A percentile compares a stretch with the other conserved stretches of the same genome.
Evolutionary conservation across 2,113 vertebrate genomes (phyloP).

Genomic region (Hassar affinis): DNA sequence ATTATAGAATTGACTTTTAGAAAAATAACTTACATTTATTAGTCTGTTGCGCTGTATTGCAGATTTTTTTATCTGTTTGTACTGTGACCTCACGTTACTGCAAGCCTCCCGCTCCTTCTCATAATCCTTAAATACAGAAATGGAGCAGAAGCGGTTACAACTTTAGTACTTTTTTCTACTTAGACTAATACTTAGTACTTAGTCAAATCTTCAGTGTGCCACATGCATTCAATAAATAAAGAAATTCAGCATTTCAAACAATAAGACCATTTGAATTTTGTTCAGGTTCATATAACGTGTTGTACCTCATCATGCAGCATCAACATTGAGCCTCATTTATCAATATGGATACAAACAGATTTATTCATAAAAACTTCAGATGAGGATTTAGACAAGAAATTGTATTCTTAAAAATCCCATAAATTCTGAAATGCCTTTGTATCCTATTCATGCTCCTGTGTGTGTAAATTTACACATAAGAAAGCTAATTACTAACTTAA

Average conservation of each 20-base stretch:
- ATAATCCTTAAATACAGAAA: background rate
- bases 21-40: too few relatives aligned
- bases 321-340: too few relatives aligned
- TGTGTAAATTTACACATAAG: too few relatives aligned
- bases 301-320: background rate
- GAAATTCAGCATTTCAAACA: background rate
- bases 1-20: too few relatives aligned
- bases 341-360: too few relatives aligned
- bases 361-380: too few relatives aligned
- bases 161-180: background rate
- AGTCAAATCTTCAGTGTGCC: background rate
- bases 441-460: too few relatives aligned
- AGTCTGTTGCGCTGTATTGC: background rate
- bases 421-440: background rate
- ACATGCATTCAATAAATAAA: background rate
- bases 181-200: too few relatives aligned
- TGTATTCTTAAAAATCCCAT: background rate
- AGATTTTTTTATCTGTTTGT: background rate
- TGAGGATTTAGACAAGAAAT: too few relatives aligned
- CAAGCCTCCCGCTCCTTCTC: background rate
- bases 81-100: background rate
- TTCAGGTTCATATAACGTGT: too few relatives aligned
- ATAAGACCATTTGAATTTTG: background rate
- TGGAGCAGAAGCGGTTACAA: background rate
- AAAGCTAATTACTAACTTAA: too few relatives aligned